Base-by-base conservation (phyloP, 2,797 vertebrate species). In the Onychomys leucogaster region DNA sequence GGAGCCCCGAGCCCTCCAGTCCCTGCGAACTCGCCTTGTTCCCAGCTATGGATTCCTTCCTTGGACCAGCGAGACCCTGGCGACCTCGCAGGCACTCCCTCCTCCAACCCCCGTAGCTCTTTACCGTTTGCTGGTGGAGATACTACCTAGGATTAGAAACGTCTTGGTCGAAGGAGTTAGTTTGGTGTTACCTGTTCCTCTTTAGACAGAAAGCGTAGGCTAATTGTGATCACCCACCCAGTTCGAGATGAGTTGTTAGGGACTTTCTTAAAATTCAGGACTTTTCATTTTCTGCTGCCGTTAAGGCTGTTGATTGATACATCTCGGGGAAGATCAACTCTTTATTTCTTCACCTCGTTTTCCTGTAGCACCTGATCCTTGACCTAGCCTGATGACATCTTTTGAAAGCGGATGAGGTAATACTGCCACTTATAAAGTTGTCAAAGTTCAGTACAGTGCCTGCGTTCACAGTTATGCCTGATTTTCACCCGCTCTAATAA, bases 341-440 rank as follows among this genome's bases (percentile, higher is more conserved):
- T 41, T 63, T 2, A 21, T 37, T 89, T 89, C 76, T 83, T 80
- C 87, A 46, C 10, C 46, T 69, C 16, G 43, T 85, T 86, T 87
- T 83, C 71, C 25, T 19, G 65, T 81, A 6, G 80, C 63, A 52
- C 27, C 80, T 95, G 96, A 91, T 94, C 94, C 94, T 97, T 98
- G 97, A 89, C 97, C 96, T 76, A n/a, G 67, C 94, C 78, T 69
- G 63, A 92, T 96, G 96, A 71, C 85, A 80, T 87, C 94, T 65
- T 71, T 89, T 88, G 93, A 80, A 89, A 90, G 85, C 27, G 59
- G 94, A 49, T 92, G 90, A 94, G 77, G 92, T 89, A 34, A 61
- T 73, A 21, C 67, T 91, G 90, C 93, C 92, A 76, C 94, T 82
- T 86, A 16, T 0, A 86, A 52, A 57, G 76, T 71, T 94, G 90